A percentile compares a stretch with the other conserved stretches of the same genome.
Conservation (phyloP, 2,888 invertebrate genomes). For the Desoria tigrina region DNA sequence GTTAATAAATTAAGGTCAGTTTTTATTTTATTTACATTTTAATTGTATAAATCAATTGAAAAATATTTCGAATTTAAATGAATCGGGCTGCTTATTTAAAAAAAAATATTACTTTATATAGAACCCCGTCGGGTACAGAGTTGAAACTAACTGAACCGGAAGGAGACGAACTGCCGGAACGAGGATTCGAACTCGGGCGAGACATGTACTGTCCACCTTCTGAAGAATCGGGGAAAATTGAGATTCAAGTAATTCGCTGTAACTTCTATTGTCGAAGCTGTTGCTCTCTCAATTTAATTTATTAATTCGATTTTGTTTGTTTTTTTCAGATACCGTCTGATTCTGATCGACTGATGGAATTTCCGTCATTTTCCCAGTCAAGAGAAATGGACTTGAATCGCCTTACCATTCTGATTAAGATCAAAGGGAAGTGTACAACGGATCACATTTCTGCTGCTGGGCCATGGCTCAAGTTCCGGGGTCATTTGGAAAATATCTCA, state of each 20-base stretch:
- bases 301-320: conserved; percentile 69
- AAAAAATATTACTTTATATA: too few species aligned
- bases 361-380: conserved; percentile 96
- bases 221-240: too few species aligned
- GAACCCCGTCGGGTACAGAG: conserved; percentile 45
- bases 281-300: too few species aligned
- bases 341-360: conserved; percentile 86
- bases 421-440: conserved; percentile 94
- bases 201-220: conserved; percentile 93
- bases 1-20: conserved; percentile 83
- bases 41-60: too few species aligned
- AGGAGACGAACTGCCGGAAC: conserved; percentile 86
- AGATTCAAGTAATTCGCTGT: too few species aligned
- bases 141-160: conserved; percentile 42
- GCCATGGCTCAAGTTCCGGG: conserved; percentile 98
- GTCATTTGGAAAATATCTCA: conserved; percentile 98
- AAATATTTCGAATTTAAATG: too few species aligned
- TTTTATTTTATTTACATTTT: too few species aligned
- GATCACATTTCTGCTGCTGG: conserved; percentile 99
- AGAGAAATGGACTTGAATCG: conserved; percentile 89
- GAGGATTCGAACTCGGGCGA: conserved; percentile 95
- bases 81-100: too few species aligned
- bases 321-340: conserved; percentile 64
- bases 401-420: conserved; percentile 88
- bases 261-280: too few species aligned